These are phyloP conservation scores for Galemys pyrenaicus DNA, from an alignment of 2,113 vertebrate genomes.

Conservation along the genomic window DNA sequence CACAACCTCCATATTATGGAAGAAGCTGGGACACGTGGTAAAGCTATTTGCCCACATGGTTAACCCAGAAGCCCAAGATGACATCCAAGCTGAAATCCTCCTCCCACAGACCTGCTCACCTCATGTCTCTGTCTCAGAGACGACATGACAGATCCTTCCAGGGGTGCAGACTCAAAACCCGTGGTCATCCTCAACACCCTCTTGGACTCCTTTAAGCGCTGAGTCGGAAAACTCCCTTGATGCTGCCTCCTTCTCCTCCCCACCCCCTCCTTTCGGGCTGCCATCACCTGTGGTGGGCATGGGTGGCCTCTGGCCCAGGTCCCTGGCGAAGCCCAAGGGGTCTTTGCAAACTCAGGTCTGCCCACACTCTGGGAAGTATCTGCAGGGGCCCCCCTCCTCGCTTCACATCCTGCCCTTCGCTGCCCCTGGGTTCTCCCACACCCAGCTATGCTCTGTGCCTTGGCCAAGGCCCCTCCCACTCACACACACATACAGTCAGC, in stretches of 20 bases:
- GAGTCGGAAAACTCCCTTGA: background rate
- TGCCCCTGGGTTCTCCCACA: rapidly evolving
- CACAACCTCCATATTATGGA: background rate
- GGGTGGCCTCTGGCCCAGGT: background rate
- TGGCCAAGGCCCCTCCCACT: too few species aligned
- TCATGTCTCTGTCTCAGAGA: background rate
- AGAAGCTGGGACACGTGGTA: background rate
- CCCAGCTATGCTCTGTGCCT: background rate
- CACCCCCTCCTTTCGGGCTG: background rate
- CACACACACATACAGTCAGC: too few species aligned
- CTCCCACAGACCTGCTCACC: background rate
- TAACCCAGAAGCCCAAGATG: background rate
- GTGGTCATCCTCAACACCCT: background rate
- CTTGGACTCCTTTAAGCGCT: background rate
- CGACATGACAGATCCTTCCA: background rate
- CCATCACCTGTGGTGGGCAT: background rate
- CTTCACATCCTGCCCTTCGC: background rate
- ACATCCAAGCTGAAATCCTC: background rate
- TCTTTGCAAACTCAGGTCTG: background rate
- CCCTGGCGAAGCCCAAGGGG: background rate
- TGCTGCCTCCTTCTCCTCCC: background rate
- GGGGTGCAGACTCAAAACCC: background rate
- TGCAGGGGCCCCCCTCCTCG: too few species aligned
- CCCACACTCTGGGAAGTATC: background rate
- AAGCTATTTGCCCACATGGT: background rate